Evolutionary conservation across 2,113 vertebrate species (phyloP), one percentile per base, ranked within the genome.

Genomic region (Seriola aureovittata): DNA sequence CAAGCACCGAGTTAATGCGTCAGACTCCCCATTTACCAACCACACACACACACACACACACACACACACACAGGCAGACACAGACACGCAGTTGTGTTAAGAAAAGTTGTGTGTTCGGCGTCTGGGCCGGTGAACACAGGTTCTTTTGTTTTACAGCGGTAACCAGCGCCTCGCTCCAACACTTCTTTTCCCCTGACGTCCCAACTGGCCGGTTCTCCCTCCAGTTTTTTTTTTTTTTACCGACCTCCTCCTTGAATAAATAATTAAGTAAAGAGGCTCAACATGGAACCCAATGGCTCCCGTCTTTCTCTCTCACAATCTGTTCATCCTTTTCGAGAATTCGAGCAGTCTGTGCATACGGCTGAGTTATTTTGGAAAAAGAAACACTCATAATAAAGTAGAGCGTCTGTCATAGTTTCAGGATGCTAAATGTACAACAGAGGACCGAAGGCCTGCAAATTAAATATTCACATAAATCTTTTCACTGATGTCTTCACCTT

Each of bases 81-180:
- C 65, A 72, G 32, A 71, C 66, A 58, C 38, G 32, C 57, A 46
- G 67, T 36, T 36, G 8, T 67, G 38, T 48, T 42, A 48, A 25
- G 76, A 67, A 59, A 38, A 11, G 71, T 38, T 48, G 80, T 79
- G 78, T 81, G 76, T 85, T 86, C 34, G 46, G 40, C 63, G 71
- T 90, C 82, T 89, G 90, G 76, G 75, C 76, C 36, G 9, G 63
- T 40, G 87, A 90, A 93, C 91, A 93, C 85, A 91, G 84, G 80
- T 88, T 81, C 84, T 91, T 90, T 92, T 93, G 90, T 91, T 85
- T 87, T 71, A 67, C 80, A 60, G 71, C 71, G 57, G 81, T 32
- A 78, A 78, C 42, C 21, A 29, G 40, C 55, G 74, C 66, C 74
- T 46, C 57, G 50, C 81, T 80, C 72, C 84, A 82, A 76, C 78